A percentile compares a stretch with the other conserved stretches of the same genome.
phyloP scores from a whole-genome alignment of 2,113 vertebrate species.

The Indicator maculatus region DNA sequence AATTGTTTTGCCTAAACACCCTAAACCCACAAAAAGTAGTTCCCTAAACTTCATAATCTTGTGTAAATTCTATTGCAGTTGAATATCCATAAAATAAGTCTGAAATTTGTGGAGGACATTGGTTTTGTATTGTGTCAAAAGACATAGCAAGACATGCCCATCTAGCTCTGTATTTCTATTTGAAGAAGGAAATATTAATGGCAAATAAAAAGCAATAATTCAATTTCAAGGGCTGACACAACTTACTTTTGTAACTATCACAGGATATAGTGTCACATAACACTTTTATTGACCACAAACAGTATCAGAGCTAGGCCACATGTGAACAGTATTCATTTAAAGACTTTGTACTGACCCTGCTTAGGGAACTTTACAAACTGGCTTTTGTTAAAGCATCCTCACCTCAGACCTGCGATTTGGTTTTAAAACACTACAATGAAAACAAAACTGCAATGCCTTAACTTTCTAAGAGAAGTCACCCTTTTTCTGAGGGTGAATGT shows the following conservation, averaged over 20 bases:
- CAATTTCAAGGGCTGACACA: neutral
- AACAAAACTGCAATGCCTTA: accelerated
- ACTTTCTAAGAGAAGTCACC: neutral
- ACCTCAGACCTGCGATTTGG: neutral
- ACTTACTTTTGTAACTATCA: neutral
- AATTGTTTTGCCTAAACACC: conserved; percentile 26
- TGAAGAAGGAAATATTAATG: neutral
- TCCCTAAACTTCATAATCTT: neutral
- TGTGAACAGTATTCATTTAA: neutral
- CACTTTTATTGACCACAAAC: neutral
- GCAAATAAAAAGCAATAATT: neutral
- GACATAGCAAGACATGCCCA: neutral
- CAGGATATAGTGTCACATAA: neutral
- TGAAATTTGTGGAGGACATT: neutral
- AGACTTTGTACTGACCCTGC: neutral
- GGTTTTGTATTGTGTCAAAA: neutral
- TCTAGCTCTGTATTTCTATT: neutral
- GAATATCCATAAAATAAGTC: neutral
- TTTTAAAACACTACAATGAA: neutral
- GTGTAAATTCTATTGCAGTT: neutral
- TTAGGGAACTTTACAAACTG: neutral
- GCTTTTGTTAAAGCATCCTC: neutral
- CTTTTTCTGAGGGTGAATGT: neutral
- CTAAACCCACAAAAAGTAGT: neutral
- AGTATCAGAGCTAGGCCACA: neutral